These are phyloP conservation scores for Agrypnus murinus DNA, from an alignment of 2,888 invertebrate species.

Conservation along the genomic window DNA sequence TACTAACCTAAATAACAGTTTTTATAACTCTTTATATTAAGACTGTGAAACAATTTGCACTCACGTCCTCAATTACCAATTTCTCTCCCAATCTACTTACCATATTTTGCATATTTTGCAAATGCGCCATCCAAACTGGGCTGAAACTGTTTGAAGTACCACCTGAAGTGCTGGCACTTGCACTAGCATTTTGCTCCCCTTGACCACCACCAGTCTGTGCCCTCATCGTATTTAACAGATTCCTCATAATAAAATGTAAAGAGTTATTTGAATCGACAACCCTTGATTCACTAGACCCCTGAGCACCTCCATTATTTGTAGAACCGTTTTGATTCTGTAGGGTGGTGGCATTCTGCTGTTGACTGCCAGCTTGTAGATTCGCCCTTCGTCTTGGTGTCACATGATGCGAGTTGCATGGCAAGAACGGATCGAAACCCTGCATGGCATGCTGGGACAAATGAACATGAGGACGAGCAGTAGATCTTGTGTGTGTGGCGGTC, in stretches of 20 bases:
- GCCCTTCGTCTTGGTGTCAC: conserved; percentile 67
- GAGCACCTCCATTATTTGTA: conserved; percentile 33
- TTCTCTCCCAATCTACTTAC: conserved; percentile 52
- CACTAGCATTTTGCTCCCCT: not conserved
- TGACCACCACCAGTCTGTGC: conserved; percentile 52
- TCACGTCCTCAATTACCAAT: too few relatives aligned
- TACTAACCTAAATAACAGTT: not conserved
- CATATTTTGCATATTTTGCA: conserved; percentile 59
- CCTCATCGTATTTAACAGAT: conserved; percentile 59
- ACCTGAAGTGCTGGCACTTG: not conserved
- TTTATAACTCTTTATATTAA: not conserved
- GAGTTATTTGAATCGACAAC: conserved; percentile 44
- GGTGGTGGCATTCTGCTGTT: not conserved
- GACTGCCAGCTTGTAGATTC: not conserved
- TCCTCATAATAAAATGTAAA: conserved; percentile 60
- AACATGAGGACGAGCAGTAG: conserved; percentile 79
- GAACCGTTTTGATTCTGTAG: conserved; percentile 10
- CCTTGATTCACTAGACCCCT: conserved; percentile 25
- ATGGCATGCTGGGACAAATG: conserved; percentile 77
- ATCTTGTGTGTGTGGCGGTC: conserved; percentile 81
- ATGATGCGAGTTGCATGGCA: conserved; percentile 84
- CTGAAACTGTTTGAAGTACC: not conserved
- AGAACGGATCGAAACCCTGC: conserved; percentile 78
- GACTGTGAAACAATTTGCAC: too few relatives aligned
- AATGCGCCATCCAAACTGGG: conserved; percentile 49